A percentile compares a stretch with the other conserved stretches of the same genome.
Conservation (phyloP, 2,888 invertebrate genomes). For the Hirtodrosophila cameraria region DNA sequence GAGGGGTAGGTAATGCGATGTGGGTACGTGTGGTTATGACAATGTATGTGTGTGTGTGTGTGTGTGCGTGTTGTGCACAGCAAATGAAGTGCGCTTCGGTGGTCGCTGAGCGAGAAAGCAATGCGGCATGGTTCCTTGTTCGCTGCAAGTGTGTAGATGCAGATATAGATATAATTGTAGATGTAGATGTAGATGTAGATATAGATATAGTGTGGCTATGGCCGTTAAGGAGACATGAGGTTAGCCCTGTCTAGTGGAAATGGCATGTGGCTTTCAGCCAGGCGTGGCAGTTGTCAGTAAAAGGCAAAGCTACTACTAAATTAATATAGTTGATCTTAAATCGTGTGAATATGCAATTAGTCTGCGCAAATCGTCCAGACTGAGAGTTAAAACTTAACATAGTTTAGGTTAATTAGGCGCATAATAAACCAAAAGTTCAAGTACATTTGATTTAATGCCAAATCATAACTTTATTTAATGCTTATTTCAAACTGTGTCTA, state of each 20-base stretch:
- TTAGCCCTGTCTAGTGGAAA: constrained; percentile 31
- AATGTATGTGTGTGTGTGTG: constrained; percentile 17
- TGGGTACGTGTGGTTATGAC: background rate
- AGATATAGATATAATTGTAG: constrained; percentile 5
- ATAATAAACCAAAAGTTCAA: no score
- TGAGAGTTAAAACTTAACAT: no score
- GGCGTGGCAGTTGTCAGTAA: constrained; percentile 35
- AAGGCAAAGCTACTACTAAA: constrained; percentile 21
- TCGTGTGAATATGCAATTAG: constrained; percentile 3
- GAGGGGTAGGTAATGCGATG: constrained; percentile 17
- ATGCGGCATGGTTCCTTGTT: constrained; percentile 57
- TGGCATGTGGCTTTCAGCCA: background rate
- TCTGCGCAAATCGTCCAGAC: background rate
- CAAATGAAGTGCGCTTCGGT: constrained; percentile 56
- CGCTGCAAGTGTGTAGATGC: constrained; percentile 30
- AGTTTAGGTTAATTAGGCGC: no score
- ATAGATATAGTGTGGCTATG: constrained; percentile 6
- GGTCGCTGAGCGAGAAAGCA: constrained; percentile 37
- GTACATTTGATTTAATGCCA: no score
- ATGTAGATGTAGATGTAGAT: background rate
- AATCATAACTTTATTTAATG: no score
- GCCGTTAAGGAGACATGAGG: constrained; percentile 30
- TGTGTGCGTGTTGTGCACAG: constrained; percentile 28
- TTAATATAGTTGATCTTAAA: constrained; percentile 26
- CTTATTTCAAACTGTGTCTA: no score